A percentile compares a stretch with the other conserved stretches of the same genome.
These are phyloP conservation scores for Palythoa grandis DNA, from an alignment of 92 coral and sea anemone species.

Conservation along the genomic window DNA sequence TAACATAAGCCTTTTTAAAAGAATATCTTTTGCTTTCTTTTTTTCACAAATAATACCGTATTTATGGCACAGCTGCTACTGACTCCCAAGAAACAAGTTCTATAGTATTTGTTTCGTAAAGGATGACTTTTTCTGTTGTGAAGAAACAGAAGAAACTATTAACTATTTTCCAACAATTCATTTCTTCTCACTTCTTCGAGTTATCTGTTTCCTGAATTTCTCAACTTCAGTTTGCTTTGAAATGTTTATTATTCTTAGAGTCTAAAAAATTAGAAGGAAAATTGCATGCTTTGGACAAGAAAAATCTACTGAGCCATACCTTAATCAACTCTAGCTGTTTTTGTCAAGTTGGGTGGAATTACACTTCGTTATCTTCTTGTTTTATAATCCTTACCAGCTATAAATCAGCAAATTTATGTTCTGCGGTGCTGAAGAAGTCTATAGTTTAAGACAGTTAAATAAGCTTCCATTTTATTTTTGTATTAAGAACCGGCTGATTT, in stretches of 20 bases:
- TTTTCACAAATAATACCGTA: neutral
- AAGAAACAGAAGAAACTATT: neutral
- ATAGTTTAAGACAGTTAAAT: constrained; percentile 13
- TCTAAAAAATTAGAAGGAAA: too few relatives aligned
- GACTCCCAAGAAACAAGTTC: neutral
- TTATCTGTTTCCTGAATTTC: too few relatives aligned
- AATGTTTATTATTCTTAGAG: too few relatives aligned
- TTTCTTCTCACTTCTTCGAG: too few relatives aligned
- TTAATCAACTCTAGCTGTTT: neutral
- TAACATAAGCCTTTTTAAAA: too few relatives aligned
- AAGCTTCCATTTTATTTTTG: constrained; percentile 2
- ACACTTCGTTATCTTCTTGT: constrained; percentile 16
- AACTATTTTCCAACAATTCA: too few relatives aligned
- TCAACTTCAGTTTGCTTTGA: too few relatives aligned
- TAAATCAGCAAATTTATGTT: constrained; percentile 12
- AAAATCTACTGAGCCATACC: neutral
- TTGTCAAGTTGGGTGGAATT: neutral
- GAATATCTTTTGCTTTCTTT: neutral
- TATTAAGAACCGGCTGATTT: neutral
- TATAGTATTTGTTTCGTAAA: neutral
- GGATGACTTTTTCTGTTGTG: neutral
- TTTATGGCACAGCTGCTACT: neutral
- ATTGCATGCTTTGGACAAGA: too few relatives aligned
- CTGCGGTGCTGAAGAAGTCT: constrained; percentile 1
- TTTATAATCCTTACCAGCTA: constrained; percentile 14